Base-by-base conservation (phyloP, 2,888 invertebrate species). In the Stramonita haemastoma region DNA sequence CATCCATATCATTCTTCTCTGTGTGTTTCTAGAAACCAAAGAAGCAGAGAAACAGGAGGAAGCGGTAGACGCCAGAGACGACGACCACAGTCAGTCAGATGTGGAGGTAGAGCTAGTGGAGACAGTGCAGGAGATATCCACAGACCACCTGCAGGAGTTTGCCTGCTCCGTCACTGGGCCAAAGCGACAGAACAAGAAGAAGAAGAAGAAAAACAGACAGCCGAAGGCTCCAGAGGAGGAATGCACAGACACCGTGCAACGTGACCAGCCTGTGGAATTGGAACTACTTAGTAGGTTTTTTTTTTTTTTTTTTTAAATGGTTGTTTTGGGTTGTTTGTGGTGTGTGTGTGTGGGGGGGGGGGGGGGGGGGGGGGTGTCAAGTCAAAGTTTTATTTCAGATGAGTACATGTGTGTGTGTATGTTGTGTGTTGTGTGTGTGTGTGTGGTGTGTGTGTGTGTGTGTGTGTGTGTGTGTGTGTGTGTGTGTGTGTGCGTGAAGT, bases 71-170 rank as follows among this genome's bases (percentile, higher is more conserved):
- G 32, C 46, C 17, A 34, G 29, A 26, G 66, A 36, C 26, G 77
- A 6, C 56, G 70, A 86, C 4, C 86, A 86, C 56, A 66, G 83
- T 73, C 87, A 87, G 81, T 83, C 77, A 5, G 86, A 60, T 34
- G 81, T 90, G 91, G 93, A 93, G 36, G 89, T 93, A 66, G 93
- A 93, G 79, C 90, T 94, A 2, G 92, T 94, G n/a, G 93, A 92
- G 86, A 88, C 89, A 8, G 88, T 93, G 90, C 91, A 92, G 86
- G 92, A 92, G 8, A 91, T 94, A 0, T 90, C 91, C 56, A 92
- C 93, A 0, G 81, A 90, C 36, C 91, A 93, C 66, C 91, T 94
- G 0, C 93, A 93, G 90, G 87, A 91, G 88, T 92, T 91, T 90
- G 91, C 92, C 19, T 66, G 79, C 17, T 90, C 87, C 19, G 34